These are phyloP conservation scores for Clarias batrachus DNA, from an alignment of 2,113 vertebrate species.

Conservation along the genomic window DNA sequence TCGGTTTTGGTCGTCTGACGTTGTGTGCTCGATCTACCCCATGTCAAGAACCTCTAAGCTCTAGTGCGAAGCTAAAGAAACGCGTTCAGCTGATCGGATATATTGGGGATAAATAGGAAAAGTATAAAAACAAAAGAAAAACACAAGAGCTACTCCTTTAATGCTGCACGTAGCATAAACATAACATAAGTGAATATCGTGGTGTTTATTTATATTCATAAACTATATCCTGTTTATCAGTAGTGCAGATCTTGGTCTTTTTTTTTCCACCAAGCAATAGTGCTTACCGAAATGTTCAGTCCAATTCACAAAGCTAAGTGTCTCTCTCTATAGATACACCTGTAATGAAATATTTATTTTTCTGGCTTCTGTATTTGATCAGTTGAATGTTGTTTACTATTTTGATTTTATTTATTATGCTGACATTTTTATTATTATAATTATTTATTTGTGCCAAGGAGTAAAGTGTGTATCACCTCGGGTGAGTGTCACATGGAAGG, in stretches of 20 bases:
- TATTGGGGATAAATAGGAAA: neutral
- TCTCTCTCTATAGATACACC: too few species aligned
- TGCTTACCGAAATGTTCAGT: neutral
- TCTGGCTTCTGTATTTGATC: neutral
- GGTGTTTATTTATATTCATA: neutral
- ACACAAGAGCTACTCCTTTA: neutral
- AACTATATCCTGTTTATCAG: neutral
- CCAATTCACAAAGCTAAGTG: neutral
- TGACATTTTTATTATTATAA: neutral
- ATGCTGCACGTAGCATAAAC: neutral
- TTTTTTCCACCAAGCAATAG: slow-evolving; percentile 17
- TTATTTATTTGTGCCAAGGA: slow-evolving; percentile 11
- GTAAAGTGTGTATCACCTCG: slow-evolving; percentile 26
- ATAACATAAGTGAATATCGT: slow-evolving; percentile 1
- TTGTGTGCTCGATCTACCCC: neutral
- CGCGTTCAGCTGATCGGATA: neutral
- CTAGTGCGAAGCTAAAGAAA: neutral
- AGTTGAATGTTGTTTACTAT: neutral
- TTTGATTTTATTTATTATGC: slow-evolving; percentile 26
- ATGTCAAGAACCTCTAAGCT: neutral
- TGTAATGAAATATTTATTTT: neutral
- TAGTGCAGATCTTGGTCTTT: neutral
- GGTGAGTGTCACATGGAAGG: slow-evolving; percentile 23
- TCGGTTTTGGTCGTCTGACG: neutral
- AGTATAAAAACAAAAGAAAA: neutral